phyloP scores from a whole-genome alignment of 23 tunicate species.

The Clavelina lepadiformis region DNA sequence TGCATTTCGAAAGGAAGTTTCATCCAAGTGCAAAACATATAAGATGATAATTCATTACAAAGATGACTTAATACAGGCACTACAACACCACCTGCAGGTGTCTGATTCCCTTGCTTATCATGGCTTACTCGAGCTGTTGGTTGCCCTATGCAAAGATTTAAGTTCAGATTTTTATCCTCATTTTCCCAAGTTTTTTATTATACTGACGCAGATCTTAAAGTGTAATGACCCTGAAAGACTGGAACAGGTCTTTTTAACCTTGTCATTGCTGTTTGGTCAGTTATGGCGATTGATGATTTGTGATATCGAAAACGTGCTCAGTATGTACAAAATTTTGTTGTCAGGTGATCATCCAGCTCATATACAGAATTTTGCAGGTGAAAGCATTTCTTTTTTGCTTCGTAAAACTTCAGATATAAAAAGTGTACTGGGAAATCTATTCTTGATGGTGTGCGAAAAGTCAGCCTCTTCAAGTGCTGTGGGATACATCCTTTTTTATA shows the following conservation, averaged over 20 bases:
- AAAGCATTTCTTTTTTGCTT: conserved; percentile 76
- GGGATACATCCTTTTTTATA: conserved; percentile 39
- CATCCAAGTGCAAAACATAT: conserved; percentile 32
- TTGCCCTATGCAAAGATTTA: conserved; percentile 63
- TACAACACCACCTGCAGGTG: conserved; percentile 34
- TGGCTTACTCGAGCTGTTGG: conserved; percentile 61
- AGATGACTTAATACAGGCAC: conserved; percentile 30
- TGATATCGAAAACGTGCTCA: conserved; percentile 65
- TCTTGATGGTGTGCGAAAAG: conserved; percentile 13
- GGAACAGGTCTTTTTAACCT: conserved; percentile 61
- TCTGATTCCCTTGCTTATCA: conserved; percentile 64
- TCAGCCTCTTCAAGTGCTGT: conserved; percentile 20
- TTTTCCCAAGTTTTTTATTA: conserved; percentile 49
- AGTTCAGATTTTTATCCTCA: conserved; percentile 77
- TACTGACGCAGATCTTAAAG: conserved; percentile 40
- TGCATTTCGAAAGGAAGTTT: conserved; percentile 27
- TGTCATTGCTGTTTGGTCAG: conserved; percentile 61
- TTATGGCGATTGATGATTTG: conserved; percentile 63
- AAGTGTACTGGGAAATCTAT: conserved; percentile 37
- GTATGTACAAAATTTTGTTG: conserved; percentile 35
- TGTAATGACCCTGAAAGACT: conserved; percentile 67
- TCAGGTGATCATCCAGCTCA: conserved; percentile 52
- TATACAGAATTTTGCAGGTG: conserved; percentile 74
- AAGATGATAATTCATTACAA: conserved; percentile 63
- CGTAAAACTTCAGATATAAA: conserved; percentile 46